Percentiles rank a stretch among this genome's conserved stretches.
Conservation (phyloP, 2,888 invertebrate species). For the Pheosia tremula region DNA sequence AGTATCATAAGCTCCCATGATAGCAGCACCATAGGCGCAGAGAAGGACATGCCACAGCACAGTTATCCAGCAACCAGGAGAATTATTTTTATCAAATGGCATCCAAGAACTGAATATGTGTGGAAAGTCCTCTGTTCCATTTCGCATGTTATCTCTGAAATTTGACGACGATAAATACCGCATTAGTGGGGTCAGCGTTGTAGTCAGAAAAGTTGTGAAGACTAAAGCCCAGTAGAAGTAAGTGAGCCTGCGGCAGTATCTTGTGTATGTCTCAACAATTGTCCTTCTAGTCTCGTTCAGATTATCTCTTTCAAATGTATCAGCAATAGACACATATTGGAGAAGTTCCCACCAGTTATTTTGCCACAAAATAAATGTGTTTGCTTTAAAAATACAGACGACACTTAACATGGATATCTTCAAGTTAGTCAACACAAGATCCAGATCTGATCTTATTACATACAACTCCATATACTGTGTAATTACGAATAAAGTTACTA, state of each 20-base stretch:
- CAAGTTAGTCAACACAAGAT: conserved; percentile 65
- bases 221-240: conserved; percentile 69
- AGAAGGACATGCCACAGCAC: conserved; percentile 57
- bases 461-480: conserved; percentile 69
- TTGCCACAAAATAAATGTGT: conserved; percentile 66
- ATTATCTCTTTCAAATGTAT: conserved; percentile 60
- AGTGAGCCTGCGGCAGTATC: conserved; percentile 60
- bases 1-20: conserved; percentile 65
- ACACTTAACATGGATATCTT: conserved; percentile 72
- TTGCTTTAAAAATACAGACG: conserved; percentile 63
- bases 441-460: conserved; percentile 61
- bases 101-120: conserved; percentile 76
- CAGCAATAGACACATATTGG: conserved; percentile 64
- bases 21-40: conserved; percentile 58
- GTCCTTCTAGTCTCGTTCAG: conserved; percentile 39
- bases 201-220: conserved; percentile 58
- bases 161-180: conserved; percentile 53
- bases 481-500: conserved; percentile 59
- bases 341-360: conserved; percentile 59
- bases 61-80: conserved; percentile 67
- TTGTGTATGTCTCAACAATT: conserved; percentile 63
- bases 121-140: conserved; percentile 64
- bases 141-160: conserved; percentile 55
- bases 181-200: conserved; percentile 55
- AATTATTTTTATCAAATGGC: conserved; percentile 66